Conservation (phyloP, 2,888 invertebrate genomes). For the Smittia sp. region DNA sequence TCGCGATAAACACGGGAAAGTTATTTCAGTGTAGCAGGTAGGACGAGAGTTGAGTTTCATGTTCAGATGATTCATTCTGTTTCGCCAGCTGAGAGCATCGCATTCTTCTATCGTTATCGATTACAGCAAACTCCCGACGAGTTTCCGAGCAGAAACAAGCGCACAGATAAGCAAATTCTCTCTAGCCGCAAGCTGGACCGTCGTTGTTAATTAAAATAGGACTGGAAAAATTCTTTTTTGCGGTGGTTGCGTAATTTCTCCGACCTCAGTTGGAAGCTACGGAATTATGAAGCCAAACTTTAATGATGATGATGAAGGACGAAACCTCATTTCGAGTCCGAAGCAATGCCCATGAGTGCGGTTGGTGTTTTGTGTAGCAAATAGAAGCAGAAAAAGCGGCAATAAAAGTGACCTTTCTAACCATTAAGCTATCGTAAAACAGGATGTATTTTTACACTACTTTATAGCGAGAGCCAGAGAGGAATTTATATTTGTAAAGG, state of each 20-base stretch:
- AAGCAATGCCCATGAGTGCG: slow-evolving; percentile 15
- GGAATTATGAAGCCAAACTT: neutral
- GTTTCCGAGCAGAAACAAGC: no score
- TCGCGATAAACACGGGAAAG: no score
- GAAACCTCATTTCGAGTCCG: neutral
- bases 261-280: neutral
- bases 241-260: neutral
- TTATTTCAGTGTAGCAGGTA: no score
- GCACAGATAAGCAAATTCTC: neutral
- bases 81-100: no score
- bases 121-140: no score
- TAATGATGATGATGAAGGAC: slow-evolving; percentile 6
- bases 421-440: slow-evolving; percentile 18
- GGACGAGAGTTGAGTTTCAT: no score
- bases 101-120: no score
- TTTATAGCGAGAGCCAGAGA: neutral
- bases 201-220: slow-evolving; percentile 12
- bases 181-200: neutral
- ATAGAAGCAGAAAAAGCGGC: slow-evolving; percentile 11
- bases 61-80: no score
- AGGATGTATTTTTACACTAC: slow-evolving; percentile 27
- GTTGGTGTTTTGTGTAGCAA: neutral
- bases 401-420: slow-evolving; percentile 29
- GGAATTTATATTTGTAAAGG: slow-evolving; percentile 23
- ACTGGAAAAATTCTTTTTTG: neutral